Evolutionary conservation across 2,888 invertebrate genomes (phyloP).

Genomic region (Pollenia labialis): DNA sequence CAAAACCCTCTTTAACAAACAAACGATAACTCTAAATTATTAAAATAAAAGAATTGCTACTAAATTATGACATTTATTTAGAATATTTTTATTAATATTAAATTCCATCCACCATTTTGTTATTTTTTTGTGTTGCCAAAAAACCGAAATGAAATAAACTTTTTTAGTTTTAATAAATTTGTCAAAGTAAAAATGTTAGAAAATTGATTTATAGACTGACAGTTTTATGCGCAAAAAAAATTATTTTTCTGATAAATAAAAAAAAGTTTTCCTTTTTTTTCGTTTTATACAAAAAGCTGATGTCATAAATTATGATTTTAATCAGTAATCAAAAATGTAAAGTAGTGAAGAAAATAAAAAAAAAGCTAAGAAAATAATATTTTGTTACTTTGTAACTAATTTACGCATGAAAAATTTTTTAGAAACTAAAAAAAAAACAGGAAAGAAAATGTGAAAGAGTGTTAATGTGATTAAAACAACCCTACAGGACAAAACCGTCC

Average conservation of each 20-base stretch:
- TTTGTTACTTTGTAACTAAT: constrained; percentile 55
- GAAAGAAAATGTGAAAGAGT: neutral
- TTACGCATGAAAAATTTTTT: constrained; percentile 66
- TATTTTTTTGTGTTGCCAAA: constrained; percentile 10
- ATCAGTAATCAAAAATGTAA: constrained; percentile 79
- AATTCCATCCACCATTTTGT: neutral
- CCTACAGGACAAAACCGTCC: neutral
- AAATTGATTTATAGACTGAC: constrained; percentile 69
- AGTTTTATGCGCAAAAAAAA: constrained; percentile 13
- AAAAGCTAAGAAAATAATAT: constrained; percentile 34
- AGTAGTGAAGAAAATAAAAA: constrained; percentile 74
- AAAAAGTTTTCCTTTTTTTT: constrained; percentile 21
- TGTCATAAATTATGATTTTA: constrained; percentile 84
- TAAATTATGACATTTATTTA: constrained; percentile 57
- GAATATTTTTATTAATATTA: constrained; percentile 11
- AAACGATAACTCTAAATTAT: neutral
- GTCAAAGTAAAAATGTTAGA: constrained; percentile 46
- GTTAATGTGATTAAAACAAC: constrained; percentile 37
- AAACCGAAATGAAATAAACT: constrained; percentile 40
- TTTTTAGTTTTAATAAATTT: constrained; percentile 65
- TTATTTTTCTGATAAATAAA: constrained; percentile 30
- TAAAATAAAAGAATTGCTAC: constrained; percentile 1
- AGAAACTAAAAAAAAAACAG: constrained; percentile 11
- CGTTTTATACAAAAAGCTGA: constrained; percentile 65
- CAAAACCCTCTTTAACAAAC: neutral